These are phyloP conservation scores for Girardinichthys multiradiatus DNA, from an alignment of 2,113 vertebrate species.

Conservation along the genomic window DNA sequence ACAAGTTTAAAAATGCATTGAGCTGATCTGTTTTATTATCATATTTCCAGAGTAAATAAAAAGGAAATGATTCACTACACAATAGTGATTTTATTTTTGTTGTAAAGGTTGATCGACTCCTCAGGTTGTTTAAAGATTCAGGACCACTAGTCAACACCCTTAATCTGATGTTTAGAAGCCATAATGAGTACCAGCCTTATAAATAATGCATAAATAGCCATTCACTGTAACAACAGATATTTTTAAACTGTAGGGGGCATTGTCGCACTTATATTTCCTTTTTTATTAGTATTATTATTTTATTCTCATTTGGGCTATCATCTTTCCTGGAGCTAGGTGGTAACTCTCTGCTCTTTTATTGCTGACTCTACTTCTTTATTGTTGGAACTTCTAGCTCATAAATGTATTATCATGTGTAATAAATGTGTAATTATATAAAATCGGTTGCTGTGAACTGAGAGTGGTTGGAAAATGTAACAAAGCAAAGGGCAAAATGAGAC, in stretches of 20 bases:
- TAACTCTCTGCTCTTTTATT: no score
- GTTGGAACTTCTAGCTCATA: not conserved
- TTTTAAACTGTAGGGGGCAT: constrained; percentile 9
- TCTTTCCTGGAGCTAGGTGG: no score
- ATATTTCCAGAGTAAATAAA: no score
- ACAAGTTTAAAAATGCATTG: not conserved
- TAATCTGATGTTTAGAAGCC: constrained; percentile 34
- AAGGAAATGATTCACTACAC: not conserved
- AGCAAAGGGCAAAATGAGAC: not conserved
- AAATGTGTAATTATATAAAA: not conserved
- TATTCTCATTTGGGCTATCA: not conserved
- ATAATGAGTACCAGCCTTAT: constrained; percentile 60
- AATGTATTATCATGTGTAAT: not conserved
- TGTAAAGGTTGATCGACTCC: not conserved
- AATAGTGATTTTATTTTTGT: not conserved
- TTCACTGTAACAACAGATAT: constrained; percentile 56
- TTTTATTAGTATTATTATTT: not conserved
- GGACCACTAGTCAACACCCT: constrained; percentile 17
- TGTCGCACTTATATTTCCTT: constrained; percentile 9
- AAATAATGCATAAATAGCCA: constrained; percentile 56
- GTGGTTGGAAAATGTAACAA: no score
- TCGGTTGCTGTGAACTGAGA: not conserved
- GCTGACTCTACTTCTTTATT: not conserved
- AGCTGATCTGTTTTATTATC: not conserved
- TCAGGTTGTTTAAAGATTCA: constrained; percentile 28